Conservation (phyloP, 2,113 vertebrate species). For the Pagrus major region DNA sequence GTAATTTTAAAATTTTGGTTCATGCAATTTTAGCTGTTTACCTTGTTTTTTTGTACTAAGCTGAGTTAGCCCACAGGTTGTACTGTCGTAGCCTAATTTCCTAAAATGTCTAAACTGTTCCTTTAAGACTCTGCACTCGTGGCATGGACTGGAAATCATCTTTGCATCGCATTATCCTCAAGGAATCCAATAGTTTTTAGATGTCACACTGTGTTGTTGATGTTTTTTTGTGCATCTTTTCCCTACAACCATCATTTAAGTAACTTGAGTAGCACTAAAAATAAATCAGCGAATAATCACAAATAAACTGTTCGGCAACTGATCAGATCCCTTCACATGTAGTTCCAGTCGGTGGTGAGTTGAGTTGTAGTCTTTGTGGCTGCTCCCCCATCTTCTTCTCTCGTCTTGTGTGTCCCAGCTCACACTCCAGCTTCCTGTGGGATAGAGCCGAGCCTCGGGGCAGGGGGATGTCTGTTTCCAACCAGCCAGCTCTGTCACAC, state of each 20-base stretch:
- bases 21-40: no score
- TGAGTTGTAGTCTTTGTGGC: conserved; percentile 27
- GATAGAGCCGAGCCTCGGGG: conserved; percentile 71
- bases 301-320: not conserved
- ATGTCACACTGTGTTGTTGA: not conserved
- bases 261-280: not conserved
- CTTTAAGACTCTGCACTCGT: no score
- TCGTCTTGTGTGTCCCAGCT: conserved; percentile 75
- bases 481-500: conserved; percentile 65
- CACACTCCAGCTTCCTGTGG: conserved; percentile 81
- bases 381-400: conserved; percentile 25
- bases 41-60: no score
- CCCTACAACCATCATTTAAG: not conserved
- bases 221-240: not conserved
- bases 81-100: no score
- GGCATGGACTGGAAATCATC: not conserved
- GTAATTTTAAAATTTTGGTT: no score
- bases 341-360: conserved; percentile 36
- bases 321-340: conserved; percentile 7
- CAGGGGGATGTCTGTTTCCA: conserved; percentile 73
- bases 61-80: no score
- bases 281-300: conserved; percentile 8
- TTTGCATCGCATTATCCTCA: not conserved
- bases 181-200: not conserved
- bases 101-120: no score